Percentiles rank a stretch among this genome's conserved stretches.
phyloP scores from a whole-genome alignment of 2,888 invertebrate genomes.

The Ptycholaimellus sp. region DNA sequence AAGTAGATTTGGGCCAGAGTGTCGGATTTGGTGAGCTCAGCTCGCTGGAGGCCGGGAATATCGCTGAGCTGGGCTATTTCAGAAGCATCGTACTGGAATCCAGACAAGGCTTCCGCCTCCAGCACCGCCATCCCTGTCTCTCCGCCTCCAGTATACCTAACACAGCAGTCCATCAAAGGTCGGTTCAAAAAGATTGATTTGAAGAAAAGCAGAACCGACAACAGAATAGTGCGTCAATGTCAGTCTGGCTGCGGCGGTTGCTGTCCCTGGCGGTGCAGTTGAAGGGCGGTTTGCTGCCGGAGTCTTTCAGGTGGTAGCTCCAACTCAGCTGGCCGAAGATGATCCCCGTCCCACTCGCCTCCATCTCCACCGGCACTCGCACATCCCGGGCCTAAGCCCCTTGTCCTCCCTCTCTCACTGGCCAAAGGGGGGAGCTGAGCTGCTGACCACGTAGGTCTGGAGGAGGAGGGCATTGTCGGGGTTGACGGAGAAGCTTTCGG shows the following conservation, averaged over 20 bases:
- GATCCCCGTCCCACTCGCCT: constrained; percentile 54
- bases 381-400: constrained; percentile 14
- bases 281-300: constrained; percentile 19
- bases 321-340: constrained; percentile 34
- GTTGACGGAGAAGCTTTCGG: constrained; percentile 13
- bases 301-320: constrained; percentile 46
- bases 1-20: constrained; percentile 30
- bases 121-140: constrained; percentile 30
- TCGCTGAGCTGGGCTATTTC: constrained; percentile 13
- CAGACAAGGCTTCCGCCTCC: constrained; percentile 21
- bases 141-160: too few relatives aligned
- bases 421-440: constrained; percentile 1
- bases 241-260: neutral
- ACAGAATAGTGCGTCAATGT: too few relatives aligned
- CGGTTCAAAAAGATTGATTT: too few relatives aligned
- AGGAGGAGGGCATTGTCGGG: constrained; percentile 39
- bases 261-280: constrained; percentile 17
- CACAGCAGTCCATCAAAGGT: too few relatives aligned
- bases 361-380: constrained; percentile 37
- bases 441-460: constrained; percentile 48
- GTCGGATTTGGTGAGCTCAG: constrained; percentile 25
- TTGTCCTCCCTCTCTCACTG: neutral
- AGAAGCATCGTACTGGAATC: constrained; percentile 21
- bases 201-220: too few relatives aligned
- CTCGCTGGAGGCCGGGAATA: constrained; percentile 24